These are phyloP conservation scores for Drosophila malerkotliana DNA, from an alignment of 1,140 invertebrate genomes.

Conservation along the genomic window DNA sequence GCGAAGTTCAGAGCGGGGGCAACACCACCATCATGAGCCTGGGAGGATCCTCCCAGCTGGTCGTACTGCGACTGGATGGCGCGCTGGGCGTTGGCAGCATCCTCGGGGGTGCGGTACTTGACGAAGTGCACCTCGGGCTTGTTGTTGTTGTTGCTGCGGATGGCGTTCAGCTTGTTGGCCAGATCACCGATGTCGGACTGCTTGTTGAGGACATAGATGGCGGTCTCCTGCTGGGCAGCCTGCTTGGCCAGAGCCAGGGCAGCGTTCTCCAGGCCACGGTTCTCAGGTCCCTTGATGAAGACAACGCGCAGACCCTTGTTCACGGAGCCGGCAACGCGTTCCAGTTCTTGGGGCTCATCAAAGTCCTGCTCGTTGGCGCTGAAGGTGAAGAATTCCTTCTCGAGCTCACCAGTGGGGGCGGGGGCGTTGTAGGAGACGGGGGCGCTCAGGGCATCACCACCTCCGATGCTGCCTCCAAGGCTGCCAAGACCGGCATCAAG, in stretches of 20 bases:
- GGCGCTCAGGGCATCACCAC: conserved; percentile 41
- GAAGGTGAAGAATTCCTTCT: conserved; percentile 72
- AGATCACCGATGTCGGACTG: conserved; percentile 70
- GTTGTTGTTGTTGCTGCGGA: conserved; percentile 59
- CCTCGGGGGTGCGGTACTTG: conserved; percentile 73
- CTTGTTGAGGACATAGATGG: conserved; percentile 75
- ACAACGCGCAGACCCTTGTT: conserved; percentile 72
- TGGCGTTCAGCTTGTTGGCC: conserved; percentile 60
- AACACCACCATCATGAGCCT: conserved; percentile 65
- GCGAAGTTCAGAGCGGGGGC: conserved; percentile 71
- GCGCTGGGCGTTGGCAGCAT: conserved; percentile 70
- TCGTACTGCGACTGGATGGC: conserved; percentile 73
- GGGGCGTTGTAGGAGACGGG: conserved; percentile 58
- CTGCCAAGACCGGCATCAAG: conserved; percentile 30
- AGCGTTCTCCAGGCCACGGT: conserved; percentile 69
- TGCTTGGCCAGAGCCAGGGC: conserved; percentile 67
- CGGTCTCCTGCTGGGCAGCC: conserved; percentile 70
- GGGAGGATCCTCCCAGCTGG: conserved; percentile 54
- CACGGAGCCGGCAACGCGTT: conserved; percentile 47
- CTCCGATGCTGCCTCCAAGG: conserved; percentile 32
- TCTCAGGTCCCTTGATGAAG: conserved; percentile 80
- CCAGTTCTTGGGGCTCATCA: conserved; percentile 52
- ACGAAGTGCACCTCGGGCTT: conserved; percentile 76
- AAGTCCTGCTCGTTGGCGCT: conserved; percentile 66
- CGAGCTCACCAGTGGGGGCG: conserved; percentile 60